phyloP scores from a whole-genome alignment of 2,888 invertebrate species.

The Euzophera pinguis region DNA sequence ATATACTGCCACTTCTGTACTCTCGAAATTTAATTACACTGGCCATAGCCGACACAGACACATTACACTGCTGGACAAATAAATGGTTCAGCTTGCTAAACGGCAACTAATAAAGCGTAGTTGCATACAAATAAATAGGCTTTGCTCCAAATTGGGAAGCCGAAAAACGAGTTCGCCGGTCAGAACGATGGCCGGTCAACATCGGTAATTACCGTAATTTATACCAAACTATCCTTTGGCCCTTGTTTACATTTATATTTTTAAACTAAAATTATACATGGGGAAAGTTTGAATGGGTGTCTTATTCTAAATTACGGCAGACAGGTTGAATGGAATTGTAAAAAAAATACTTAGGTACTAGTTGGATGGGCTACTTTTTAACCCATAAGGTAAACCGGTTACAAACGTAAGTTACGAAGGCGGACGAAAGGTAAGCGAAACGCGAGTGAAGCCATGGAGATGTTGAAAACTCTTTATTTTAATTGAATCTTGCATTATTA shows the following conservation, averaged over 20 bases:
- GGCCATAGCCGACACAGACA: slow-evolving; percentile 38
- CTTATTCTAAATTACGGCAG: too few relatives aligned
- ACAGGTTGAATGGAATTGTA: too few relatives aligned
- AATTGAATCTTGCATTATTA: too few relatives aligned
- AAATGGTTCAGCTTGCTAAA: slow-evolving; percentile 34
- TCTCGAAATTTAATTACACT: slow-evolving; percentile 17
- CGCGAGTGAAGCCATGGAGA: too few relatives aligned
- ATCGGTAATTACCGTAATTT: slow-evolving; percentile 24
- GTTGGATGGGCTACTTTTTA: too few relatives aligned
- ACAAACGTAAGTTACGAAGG: too few relatives aligned
- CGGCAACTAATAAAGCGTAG: slow-evolving; percentile 37
- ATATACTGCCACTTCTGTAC: background rate
- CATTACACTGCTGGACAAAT: slow-evolving; percentile 38
- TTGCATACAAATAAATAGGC: slow-evolving; percentile 36
- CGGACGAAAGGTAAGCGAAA: too few relatives aligned
- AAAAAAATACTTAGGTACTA: too few relatives aligned
- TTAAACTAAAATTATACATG: too few relatives aligned
- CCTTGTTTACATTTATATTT: background rate
- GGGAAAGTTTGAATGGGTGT: too few relatives aligned
- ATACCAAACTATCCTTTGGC: slow-evolving; percentile 16
- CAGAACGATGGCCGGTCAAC: slow-evolving; percentile 22
- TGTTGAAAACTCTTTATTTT: too few relatives aligned
- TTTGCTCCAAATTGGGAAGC: slow-evolving; percentile 28
- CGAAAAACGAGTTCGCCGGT: slow-evolving; percentile 29
- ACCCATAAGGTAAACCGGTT: too few relatives aligned